Conservation (phyloP, 1,140 invertebrate species). For the Tetramorium alpestre region DNA sequence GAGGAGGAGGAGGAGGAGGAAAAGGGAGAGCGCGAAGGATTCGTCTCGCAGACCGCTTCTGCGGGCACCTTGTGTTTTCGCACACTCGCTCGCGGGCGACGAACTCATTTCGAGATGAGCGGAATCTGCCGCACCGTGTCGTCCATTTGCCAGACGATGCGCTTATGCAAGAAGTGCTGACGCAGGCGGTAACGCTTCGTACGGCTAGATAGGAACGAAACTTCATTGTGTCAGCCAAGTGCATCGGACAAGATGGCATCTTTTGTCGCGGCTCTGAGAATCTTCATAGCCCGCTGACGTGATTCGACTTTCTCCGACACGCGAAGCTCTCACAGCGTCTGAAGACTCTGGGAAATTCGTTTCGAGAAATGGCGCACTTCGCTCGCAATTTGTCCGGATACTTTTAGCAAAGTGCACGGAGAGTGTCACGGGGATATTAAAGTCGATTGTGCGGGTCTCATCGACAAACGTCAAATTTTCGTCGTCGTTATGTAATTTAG, state of each 20-base stretch:
- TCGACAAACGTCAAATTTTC: background rate
- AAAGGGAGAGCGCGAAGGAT: background rate
- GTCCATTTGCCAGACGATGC: conserved; percentile 25
- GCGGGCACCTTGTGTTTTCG: background rate
- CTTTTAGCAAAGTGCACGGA: background rate
- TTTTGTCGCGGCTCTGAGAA: conserved; percentile 61
- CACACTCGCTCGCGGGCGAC: background rate
- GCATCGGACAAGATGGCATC: conserved; percentile 60
- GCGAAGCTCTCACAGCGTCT: conserved; percentile 22
- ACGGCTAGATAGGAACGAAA: conserved; percentile 36
- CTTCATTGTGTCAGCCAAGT: conserved; percentile 63
- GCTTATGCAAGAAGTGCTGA: conserved; percentile 59
- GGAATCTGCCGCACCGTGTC: background rate
- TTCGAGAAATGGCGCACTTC: conserved; percentile 10
- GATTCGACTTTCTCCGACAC: conserved; percentile 34
- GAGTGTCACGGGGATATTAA: background rate
- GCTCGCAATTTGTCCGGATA: conserved; percentile 26
- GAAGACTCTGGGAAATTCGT: conserved; percentile 9
- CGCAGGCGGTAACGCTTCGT: conserved; percentile 26
- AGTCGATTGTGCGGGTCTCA: background rate
- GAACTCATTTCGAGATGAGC: conserved; percentile 33
- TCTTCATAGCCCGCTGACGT: conserved; percentile 34
- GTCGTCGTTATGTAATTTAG: background rate
- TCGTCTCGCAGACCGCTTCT: background rate
- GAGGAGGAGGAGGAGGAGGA: too few species aligned